Evolutionary conservation across 2,113 vertebrate species (phyloP), one percentile per base, ranked within the genome.

Genomic region (Natator depressus): DNA sequence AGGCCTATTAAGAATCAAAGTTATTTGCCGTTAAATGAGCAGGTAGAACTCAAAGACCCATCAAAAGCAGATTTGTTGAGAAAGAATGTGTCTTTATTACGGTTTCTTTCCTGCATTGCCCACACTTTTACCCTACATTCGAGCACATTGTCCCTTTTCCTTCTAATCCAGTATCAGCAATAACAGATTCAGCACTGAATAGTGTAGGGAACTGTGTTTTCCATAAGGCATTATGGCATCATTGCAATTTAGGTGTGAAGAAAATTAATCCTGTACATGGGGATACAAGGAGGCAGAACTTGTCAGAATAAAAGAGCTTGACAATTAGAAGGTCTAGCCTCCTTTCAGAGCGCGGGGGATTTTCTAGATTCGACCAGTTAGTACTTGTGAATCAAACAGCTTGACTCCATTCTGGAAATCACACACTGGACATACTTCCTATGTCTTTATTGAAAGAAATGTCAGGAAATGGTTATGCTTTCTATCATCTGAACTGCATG

Each of bases 401-500:
- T 80, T 51, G 49, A 51, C 9, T 53, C 49, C 17, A 80, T 51
- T 13, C 57, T 50, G 25, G 55, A 35, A 31, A 35, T 55, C 8
- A 0, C 29, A 14, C 57, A 84, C 55, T 3, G 3, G 65, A 6
- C 1, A 0, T 0, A 0, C 1, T 1, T 85, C 5, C 59, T 38
- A 1, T 0, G 31, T 76, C 42, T 82, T 91, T 89, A n/a, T 78
- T 87, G 78, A 82, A 16, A 82, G 35, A 91, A 91, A 51, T 62
- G 87, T 1, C 51, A 90, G 50, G n/a, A 83, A 80, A 81, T 5
- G 82, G 19, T 78, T 49, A 29, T 49, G 75, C 88, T 59, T 78
- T 14, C 11, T 2, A 11, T 0, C 0, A 38, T 85, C 87, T 59
- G 27, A 42, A 20, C 87, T 90, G 57, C 50, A 65, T 42, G 72